Evolutionary conservation across 2,888 invertebrate species (phyloP), one percentile per base, ranked within the genome.

Genomic region (Neoaliturus tenellus): DNA sequence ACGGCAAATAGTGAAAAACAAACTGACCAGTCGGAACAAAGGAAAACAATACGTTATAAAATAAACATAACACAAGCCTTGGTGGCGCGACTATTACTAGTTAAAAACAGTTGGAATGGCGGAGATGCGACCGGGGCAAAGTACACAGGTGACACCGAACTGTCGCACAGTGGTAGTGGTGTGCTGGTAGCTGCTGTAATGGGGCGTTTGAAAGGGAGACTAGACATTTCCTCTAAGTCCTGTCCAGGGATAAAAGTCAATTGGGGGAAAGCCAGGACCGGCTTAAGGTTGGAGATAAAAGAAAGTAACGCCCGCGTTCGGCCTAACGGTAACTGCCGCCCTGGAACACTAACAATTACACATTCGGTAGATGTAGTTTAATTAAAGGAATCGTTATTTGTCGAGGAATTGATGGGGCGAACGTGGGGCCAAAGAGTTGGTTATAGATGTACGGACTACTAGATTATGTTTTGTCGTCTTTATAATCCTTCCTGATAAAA

Each of bases 1-100:
- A 44, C 28, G 44, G 41, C 17, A 75, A 75, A 75, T 75, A 75
- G 75, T 75, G 75, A 75, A 75, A 75, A 75, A 75, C 75, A 75
- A 75, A 75, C 75, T 17, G 28, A 23, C 3, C 28, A 28, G 14
- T 75, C 12, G 39, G 35, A 75, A 75, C 75, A 75, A 75, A 41
- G 48, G 25, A 14, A 75, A 41, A 48, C 75, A 28, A 69, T 39
- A n/a, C 20, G 44, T 23, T 44, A 17, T 44, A 75, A 71, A 71
- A 75, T 75, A 44, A 75, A 44, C 75, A n/a, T n/a, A 75, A 28
- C 48, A 10, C 12, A 28, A 75, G 17, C 3, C 44, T 14, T 48
- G 0, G 75, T 4, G 39, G 69, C 33, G 69, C 17, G 39, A 20
- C 55, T 35, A 39, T 20, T 69, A n/a, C 69, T 69, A 33, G 69